Conservation (phyloP, 1,140 invertebrate species). For the Yoshiicerus persimilis region DNA sequence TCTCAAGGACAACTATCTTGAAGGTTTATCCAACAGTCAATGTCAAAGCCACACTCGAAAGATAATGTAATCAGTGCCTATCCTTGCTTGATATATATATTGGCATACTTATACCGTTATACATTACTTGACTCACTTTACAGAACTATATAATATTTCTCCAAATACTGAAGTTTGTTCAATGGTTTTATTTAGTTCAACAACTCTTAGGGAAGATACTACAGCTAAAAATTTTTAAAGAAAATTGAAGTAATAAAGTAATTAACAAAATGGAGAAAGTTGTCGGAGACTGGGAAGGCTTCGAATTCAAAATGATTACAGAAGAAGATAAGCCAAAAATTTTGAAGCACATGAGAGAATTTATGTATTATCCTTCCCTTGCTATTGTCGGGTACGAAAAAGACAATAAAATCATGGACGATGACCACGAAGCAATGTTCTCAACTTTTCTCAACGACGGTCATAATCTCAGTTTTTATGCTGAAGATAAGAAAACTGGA, state of each 20-base stretch:
- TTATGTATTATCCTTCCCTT: slow-evolving; percentile 6
- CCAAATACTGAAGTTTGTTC: too few relatives aligned
- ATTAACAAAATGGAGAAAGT: slow-evolving; percentile 3
- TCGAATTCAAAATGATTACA: neutral
- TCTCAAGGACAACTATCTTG: neutral
- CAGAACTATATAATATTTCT: neutral
- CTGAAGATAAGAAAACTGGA: slow-evolving; percentile 6
- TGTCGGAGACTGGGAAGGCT: neutral
- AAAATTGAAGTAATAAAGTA: neutral
- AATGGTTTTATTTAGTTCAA: too few relatives aligned
- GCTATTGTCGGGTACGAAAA: neutral
- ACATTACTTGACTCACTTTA: neutral
- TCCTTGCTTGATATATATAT: neutral
- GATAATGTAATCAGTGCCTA: neutral
- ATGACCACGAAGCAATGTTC: neutral
- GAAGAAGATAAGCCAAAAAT: neutral
- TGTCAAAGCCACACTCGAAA: too few relatives aligned
- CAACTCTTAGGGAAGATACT: too few relatives aligned
- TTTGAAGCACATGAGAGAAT: slow-evolving; percentile 15
- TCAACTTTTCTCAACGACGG: neutral
- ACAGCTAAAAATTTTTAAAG: neutral
- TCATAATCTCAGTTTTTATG: neutral
- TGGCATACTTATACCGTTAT: neutral
- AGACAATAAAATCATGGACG: neutral
- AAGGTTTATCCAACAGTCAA: neutral